Conservation (phyloP, 1,140 invertebrate genomes). For the Caenorhabditis remanei region DNA sequence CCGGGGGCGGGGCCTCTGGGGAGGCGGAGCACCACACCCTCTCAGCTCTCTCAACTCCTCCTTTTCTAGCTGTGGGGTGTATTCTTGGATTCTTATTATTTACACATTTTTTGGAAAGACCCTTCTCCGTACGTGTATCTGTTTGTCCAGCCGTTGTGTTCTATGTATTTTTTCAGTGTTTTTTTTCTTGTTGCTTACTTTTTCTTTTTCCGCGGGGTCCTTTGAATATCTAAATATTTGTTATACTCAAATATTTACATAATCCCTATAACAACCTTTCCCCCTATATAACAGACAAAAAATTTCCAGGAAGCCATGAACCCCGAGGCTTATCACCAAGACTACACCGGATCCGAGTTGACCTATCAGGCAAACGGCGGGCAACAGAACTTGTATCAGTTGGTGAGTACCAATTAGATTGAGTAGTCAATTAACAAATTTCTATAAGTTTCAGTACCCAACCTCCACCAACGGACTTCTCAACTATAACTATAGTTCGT, state of each 20-base stretch:
- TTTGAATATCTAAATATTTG: constrained; percentile 38
- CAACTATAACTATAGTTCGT: constrained; percentile 21
- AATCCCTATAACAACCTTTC: too few species aligned
- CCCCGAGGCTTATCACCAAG: neutral
- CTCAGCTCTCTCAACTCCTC: neutral
- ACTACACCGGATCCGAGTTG: neutral
- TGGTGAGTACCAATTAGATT: too few species aligned
- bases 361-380: neutral
- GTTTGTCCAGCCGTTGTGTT: neutral
- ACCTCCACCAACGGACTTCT: constrained; percentile 9
- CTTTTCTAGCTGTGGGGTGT: too few species aligned
- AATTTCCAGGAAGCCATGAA: constrained; percentile 26
- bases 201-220: too few species aligned
- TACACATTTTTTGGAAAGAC: too few species aligned
- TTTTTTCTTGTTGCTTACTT: neutral
- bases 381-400: neutral
- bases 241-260: constrained; percentile 49
- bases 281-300: neutral
- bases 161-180: neutral
- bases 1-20: neutral
- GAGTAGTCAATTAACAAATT: too few species aligned
- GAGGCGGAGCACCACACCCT: neutral
- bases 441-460: constrained; percentile 10
- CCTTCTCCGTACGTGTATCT: neutral
- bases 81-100: too few species aligned